A percentile compares a stretch with the other conserved stretches of the same genome.
Evolutionary conservation across 2,797 vertebrate species (phyloP).

Genomic region (Hemitrygon akajei): DNA sequence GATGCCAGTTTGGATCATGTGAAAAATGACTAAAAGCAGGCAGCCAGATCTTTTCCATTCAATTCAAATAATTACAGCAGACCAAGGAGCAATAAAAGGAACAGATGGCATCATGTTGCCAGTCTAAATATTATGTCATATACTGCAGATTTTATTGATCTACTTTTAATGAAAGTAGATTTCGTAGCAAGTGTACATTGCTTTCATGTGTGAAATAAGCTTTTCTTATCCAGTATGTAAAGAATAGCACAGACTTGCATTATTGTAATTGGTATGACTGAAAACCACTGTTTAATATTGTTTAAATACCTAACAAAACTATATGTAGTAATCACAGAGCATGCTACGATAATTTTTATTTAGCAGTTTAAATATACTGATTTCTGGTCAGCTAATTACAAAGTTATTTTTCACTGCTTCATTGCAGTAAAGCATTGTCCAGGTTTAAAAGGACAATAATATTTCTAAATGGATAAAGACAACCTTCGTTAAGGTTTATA

Average conservation of each 20-base stretch:
- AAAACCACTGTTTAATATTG: neutral
- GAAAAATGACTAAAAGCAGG: neutral
- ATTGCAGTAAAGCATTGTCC: neutral
- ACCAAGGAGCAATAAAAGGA: neutral
- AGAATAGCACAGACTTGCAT: neutral
- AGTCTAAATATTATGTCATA: conserved; percentile 14
- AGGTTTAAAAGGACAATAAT: neutral
- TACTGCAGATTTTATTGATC: neutral
- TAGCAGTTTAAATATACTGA: neutral
- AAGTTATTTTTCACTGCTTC: neutral
- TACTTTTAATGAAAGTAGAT: conserved; percentile 9
- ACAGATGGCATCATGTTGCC: neutral
- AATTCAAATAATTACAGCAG: neutral
- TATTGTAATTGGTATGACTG: neutral
- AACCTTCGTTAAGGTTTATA: neutral
- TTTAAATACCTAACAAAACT: neutral
- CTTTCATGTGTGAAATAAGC: neutral
- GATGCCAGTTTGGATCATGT: neutral
- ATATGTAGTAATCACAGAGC: neutral
- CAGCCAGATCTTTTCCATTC: neutral
- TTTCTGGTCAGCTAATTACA: neutral
- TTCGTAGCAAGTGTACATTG: neutral
- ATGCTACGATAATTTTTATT: neutral
- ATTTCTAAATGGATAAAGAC: conserved; percentile 10
- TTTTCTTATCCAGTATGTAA: neutral